A percentile compares a stretch with the other conserved stretches of the same genome.
Evolutionary conservation across 64 coral and sea anemone species (phyloP).

Genomic region (Actinia tenebrosa): DNA sequence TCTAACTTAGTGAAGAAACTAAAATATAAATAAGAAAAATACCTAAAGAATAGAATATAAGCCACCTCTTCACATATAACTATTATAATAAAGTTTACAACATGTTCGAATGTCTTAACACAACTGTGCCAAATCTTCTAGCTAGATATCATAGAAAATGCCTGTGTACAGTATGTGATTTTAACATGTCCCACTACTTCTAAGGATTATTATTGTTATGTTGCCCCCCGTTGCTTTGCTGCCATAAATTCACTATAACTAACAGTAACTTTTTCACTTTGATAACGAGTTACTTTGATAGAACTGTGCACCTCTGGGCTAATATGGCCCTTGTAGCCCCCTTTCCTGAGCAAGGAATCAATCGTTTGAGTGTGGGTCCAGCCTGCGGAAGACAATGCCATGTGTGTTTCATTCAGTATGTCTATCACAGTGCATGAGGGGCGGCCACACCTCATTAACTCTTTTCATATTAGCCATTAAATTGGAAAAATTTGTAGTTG

Average conservation of each 20-base stretch:
- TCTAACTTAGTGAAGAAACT: too few species aligned
- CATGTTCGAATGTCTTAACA: not conserved
- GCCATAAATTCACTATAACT: constrained; percentile 90
- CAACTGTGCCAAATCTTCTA: not conserved
- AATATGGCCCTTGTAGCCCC: constrained; percentile 92
- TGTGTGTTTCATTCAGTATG: too few species aligned
- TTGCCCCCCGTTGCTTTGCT: constrained; percentile 28
- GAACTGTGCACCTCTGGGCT: constrained; percentile 75
- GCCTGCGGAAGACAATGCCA: constrained; percentile 22
- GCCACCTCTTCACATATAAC: not conserved
- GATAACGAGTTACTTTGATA: constrained; percentile 94
- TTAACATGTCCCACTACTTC: constrained; percentile 35
- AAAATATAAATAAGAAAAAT: too few species aligned
- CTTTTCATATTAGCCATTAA: too few species aligned
- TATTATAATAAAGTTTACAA: not conserved
- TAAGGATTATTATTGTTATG: constrained; percentile 40
- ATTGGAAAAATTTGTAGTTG: too few species aligned
- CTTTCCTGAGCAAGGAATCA: constrained; percentile 86
- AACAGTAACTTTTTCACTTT: constrained; percentile 98
- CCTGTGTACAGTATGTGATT: constrained; percentile 28
- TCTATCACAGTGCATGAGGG: too few species aligned
- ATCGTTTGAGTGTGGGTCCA: constrained; percentile 98
- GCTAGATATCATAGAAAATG: constrained; percentile 25
- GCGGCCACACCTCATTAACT: too few species aligned
- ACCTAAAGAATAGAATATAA: too few species aligned